phyloP scores from a whole-genome alignment of 92 coral and sea anemone genomes.

The Epizoanthus illoricatus region DNA sequence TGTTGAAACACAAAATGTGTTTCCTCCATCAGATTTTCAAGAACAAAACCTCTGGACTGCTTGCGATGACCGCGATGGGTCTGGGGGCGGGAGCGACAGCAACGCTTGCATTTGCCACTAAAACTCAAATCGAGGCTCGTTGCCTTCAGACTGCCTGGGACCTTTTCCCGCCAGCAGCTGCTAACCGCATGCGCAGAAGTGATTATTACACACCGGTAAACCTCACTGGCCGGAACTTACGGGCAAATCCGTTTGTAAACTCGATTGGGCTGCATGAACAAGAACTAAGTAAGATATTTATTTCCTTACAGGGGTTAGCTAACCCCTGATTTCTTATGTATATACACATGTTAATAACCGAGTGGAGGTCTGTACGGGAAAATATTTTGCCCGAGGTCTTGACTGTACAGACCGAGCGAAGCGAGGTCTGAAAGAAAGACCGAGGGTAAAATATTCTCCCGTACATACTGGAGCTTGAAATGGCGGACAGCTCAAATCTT shows the following conservation, averaged over 20 bases:
- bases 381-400: no score
- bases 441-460: no score
- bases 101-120: neutral
- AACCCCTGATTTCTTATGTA: neutral
- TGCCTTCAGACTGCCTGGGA: slow-evolving; percentile 20
- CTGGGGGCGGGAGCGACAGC: neutral
- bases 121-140: slow-evolving; percentile 19
- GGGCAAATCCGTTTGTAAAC: neutral
- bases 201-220: neutral
- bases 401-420: no score
- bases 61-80: neutral
- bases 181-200: neutral
- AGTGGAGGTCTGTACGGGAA: no score
- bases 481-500: neutral
- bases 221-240: neutral
- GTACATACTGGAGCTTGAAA: neutral
- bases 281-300: neutral
- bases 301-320: no score
- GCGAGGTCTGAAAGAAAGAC: no score
- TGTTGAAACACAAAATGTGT: neutral
- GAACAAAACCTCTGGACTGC: neutral
- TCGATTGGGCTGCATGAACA: neutral
- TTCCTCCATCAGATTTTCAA: slow-evolving; percentile 7
- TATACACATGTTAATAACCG: no score
- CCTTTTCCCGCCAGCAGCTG: neutral